Percentiles rank a stretch among this genome's conserved stretches.
Conservation (phyloP, 2,113 vertebrate species). For the Gavia stellata region DNA sequence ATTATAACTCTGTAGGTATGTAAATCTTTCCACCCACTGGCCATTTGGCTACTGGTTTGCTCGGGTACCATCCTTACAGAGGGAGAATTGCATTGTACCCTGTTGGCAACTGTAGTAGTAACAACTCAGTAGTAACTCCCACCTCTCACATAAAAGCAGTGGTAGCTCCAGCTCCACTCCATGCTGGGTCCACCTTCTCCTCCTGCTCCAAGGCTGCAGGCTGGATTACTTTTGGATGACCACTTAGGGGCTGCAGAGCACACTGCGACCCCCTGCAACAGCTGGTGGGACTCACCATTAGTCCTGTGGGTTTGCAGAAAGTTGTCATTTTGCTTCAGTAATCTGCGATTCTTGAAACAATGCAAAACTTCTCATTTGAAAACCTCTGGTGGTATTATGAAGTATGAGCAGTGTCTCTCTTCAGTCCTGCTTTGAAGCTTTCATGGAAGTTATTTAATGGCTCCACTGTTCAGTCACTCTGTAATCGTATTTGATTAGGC, state of each 20-base stretch:
- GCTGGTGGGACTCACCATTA: rapidly evolving
- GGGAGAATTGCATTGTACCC: neutral
- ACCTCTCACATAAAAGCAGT: neutral
- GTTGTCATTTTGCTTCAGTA: neutral
- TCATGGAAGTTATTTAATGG: neutral
- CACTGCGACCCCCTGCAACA: neutral
- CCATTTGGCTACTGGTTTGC: neutral
- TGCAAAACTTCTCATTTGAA: neutral
- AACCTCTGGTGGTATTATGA: neutral
- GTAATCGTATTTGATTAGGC: neutral
- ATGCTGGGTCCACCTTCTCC: neutral
- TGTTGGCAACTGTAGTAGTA: neutral
- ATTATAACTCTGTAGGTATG: neutral
- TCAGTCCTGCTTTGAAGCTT: neutral
- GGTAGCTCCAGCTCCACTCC: neutral
- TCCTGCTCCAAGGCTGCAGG: neutral
- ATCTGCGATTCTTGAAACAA: neutral
- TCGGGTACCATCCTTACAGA: neutral
- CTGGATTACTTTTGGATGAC: neutral
- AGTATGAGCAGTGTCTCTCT: neutral
- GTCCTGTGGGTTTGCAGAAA: neutral
- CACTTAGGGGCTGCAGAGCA: neutral
- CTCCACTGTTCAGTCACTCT: neutral
- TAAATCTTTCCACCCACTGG: neutral
- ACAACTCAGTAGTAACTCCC: neutral